These are phyloP conservation scores for Rhabdomys dilectus DNA, from an alignment of 2,113 vertebrate genomes.

Conservation along the genomic window DNA sequence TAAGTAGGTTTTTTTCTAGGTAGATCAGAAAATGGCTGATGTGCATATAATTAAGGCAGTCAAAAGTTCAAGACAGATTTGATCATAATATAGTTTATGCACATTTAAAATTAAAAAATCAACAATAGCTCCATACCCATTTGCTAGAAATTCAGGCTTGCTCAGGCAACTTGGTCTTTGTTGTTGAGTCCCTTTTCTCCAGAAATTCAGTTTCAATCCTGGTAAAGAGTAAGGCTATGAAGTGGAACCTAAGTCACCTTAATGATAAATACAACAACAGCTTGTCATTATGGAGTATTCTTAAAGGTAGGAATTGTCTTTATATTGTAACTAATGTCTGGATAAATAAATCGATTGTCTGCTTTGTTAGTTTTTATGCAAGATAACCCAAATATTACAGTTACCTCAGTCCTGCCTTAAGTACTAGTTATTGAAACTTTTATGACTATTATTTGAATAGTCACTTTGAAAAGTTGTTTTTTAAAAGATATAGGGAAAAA, in stretches of 20 bases:
- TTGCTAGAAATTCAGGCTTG: slow-evolving; percentile 85
- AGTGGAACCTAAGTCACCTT: slow-evolving; percentile 76
- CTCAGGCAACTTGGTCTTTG: slow-evolving; percentile 87
- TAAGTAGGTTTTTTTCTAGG: too few relatives aligned
- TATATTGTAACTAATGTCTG: slow-evolving; percentile 67
- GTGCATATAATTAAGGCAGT: too few relatives aligned
- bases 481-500: slow-evolving; percentile 2
- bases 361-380: slow-evolving; percentile 79
- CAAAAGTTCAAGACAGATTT: too few relatives aligned
- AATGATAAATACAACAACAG: slow-evolving; percentile 75
- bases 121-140: slow-evolving; percentile 87
- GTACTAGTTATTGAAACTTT: slow-evolving; percentile 63
- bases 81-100: too few relatives aligned
- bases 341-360: slow-evolving; percentile 77
- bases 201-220: slow-evolving; percentile 79
- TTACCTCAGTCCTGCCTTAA: background rate
- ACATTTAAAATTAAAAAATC: too few relatives aligned
- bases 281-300: slow-evolving; percentile 77
- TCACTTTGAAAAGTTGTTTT: background rate
- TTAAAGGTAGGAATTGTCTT: slow-evolving; percentile 85
- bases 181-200: slow-evolving; percentile 84
- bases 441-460: too few relatives aligned
- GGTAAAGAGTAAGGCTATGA: slow-evolving; percentile 80
- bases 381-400: slow-evolving; percentile 57
- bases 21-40: too few relatives aligned